Evolutionary conservation across 1,140 invertebrate species (phyloP).

Genomic region (Brachionus rubens): DNA sequence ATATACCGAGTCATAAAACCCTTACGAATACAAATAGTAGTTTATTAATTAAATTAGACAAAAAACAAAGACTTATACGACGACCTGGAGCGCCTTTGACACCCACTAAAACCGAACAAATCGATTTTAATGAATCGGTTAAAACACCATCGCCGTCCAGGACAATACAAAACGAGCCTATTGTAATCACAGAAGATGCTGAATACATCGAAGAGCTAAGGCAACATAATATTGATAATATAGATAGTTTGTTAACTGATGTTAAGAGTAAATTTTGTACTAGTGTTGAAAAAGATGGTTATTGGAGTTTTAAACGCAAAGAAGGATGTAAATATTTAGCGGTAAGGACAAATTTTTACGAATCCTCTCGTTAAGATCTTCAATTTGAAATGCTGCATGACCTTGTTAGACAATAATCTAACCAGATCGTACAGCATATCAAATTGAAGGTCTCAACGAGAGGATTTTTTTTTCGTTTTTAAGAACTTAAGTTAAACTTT

Average conservation of each 20-base stretch:
- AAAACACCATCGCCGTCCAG: conserved; percentile 28
- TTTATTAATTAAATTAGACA: conserved; percentile 1
- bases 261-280: not conserved
- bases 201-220: conserved; percentile 37
- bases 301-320: conserved; percentile 44
- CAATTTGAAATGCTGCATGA: no score
- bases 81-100: not conserved
- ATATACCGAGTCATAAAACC: not conserved
- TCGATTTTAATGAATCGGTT: not conserved
- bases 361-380: not conserved
- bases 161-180: not conserved
- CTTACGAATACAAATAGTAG: not conserved
- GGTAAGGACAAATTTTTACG: not conserved
- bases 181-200: not conserved
- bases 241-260: not conserved
- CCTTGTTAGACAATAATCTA: no score
- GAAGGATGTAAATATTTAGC: conserved; percentile 47
- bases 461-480: not conserved
- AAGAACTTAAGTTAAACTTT: no score
- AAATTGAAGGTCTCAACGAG: no score
- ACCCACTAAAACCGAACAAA: not conserved
- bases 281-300: conserved; percentile 36
- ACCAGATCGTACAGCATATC: no score
- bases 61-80: conserved; percentile 1
- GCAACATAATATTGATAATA: conserved; percentile 21